A percentile compares a stretch with the other conserved stretches of the same genome.
Evolutionary conservation across 2,888 invertebrate genomes (phyloP).

Genomic region (Hypsopygia costalis): DNA sequence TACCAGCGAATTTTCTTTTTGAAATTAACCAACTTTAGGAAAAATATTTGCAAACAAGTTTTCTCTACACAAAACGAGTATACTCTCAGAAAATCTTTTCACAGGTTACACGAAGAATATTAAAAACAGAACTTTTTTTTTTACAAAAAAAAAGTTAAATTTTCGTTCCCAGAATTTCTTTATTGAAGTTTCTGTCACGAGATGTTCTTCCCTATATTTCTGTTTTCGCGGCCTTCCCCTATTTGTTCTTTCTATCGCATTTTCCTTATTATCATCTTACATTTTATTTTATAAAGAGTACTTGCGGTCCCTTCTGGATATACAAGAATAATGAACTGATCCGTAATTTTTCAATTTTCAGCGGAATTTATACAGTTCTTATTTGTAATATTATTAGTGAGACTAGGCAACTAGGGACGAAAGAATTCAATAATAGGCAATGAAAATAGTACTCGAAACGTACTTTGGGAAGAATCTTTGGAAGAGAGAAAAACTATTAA

Average conservation of each 20-base stretch:
- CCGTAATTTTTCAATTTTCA: conserved; percentile 7
- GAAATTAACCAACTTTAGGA: conserved; percentile 58
- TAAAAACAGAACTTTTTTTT: conserved; percentile 32
- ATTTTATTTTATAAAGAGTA: conserved; percentile 29
- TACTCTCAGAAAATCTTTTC: conserved; percentile 36
- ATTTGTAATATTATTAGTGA: not conserved
- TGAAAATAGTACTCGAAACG: conserved; percentile 29
- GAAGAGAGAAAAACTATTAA: conserved; percentile 64
- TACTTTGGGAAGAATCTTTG: conserved; percentile 31
- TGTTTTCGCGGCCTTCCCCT: conserved; percentile 27
- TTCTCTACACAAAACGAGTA: conserved; percentile 34
- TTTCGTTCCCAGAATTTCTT: conserved; percentile 29
- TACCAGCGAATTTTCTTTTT: conserved; percentile 44
- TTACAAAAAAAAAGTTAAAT: conserved; percentile 29
- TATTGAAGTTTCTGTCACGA: conserved; percentile 31
- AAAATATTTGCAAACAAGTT: conserved; percentile 58
- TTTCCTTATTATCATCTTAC: conserved; percentile 34
- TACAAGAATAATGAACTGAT: conserved; percentile 7
- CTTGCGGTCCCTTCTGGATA: conserved; percentile 11
- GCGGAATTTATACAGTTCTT: conserved; percentile 3
- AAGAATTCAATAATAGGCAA: conserved; percentile 22
- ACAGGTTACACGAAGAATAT: conserved; percentile 39
- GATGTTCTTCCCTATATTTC: conserved; percentile 28
- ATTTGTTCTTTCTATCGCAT: conserved; percentile 28
- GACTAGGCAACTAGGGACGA: conserved; percentile 3